Conservation (phyloP, 2,113 vertebrate genomes). For the Elaphurus davidianus region DNA sequence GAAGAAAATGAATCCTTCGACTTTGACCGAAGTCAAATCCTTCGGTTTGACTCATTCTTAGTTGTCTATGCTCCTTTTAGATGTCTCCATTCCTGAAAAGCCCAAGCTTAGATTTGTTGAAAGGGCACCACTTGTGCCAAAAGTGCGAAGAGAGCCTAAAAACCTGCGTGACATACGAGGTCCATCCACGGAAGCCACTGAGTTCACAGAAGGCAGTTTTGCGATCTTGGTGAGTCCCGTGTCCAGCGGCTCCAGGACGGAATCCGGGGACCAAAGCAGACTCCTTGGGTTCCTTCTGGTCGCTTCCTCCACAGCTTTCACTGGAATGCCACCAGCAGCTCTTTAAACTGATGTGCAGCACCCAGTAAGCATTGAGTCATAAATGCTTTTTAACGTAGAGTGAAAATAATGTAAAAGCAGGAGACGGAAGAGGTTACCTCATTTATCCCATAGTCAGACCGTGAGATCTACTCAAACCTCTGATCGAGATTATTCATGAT, state of each 20-base stretch:
- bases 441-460: not conserved
- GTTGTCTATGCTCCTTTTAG: slow-evolving; percentile 72
- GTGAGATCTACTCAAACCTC: not conserved
- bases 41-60: not conserved
- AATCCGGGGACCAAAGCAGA: not conserved
- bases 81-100: slow-evolving; percentile 87
- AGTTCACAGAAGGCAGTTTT: slow-evolving; percentile 87
- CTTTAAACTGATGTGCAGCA: not conserved
- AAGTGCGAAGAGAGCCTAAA: slow-evolving; percentile 86
- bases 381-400: not conserved
- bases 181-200: slow-evolving; percentile 81
- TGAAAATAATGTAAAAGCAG: not conserved
- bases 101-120: slow-evolving; percentile 92
- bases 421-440: not conserved
- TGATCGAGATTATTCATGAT: not conserved
- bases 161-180: slow-evolving; percentile 90
- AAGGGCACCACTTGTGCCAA: slow-evolving; percentile 89
- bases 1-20: not conserved
- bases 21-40: not conserved
- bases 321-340: not conserved
- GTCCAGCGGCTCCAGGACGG: not conserved
- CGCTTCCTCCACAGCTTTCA: not conserved
- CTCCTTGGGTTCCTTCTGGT: not conserved
- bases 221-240: slow-evolving; percentile 87
- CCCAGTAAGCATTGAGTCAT: not conserved